phyloP scores from a whole-genome alignment of 2,888 invertebrate genomes.

The Standfussiana lucernea region DNA sequence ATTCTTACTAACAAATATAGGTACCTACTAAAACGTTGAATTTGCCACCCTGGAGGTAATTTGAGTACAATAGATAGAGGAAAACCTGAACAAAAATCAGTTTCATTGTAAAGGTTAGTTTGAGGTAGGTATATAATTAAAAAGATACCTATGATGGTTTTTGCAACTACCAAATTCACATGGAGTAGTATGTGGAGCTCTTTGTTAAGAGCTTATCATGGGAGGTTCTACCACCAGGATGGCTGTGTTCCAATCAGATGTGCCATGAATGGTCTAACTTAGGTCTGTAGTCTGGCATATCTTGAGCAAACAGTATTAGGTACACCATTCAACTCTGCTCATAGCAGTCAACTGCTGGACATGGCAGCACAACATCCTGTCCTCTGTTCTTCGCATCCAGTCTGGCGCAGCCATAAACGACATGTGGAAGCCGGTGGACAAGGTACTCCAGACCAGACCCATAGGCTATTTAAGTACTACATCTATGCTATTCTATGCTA shows the following conservation, averaged over 20 bases:
- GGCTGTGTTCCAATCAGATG: neutral
- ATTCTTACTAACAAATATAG: neutral
- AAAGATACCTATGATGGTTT: neutral
- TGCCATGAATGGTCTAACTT: neutral
- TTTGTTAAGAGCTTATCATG: neutral
- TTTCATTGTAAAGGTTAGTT: neutral
- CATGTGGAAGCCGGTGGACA: neutral
- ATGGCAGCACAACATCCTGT: neutral
- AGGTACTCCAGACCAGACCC: neutral
- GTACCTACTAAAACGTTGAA: neutral
- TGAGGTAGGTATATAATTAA: neutral
- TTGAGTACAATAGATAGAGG: neutral
- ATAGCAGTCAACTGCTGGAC: neutral
- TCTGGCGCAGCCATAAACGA: neutral
- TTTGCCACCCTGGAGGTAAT: neutral
- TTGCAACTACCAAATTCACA: neutral
- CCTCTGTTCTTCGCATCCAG: neutral
- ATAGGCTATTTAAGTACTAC: neutral
- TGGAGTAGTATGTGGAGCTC: neutral
- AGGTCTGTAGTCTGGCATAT: neutral
- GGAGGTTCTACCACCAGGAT: no score
- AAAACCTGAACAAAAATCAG: conserved; percentile 6
- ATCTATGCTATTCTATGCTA: no score
- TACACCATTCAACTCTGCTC: neutral
- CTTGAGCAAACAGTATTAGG: neutral